Evolutionary conservation across 2,888 invertebrate genomes (phyloP).

Genomic region (Drosophila subquinaria): DNA sequence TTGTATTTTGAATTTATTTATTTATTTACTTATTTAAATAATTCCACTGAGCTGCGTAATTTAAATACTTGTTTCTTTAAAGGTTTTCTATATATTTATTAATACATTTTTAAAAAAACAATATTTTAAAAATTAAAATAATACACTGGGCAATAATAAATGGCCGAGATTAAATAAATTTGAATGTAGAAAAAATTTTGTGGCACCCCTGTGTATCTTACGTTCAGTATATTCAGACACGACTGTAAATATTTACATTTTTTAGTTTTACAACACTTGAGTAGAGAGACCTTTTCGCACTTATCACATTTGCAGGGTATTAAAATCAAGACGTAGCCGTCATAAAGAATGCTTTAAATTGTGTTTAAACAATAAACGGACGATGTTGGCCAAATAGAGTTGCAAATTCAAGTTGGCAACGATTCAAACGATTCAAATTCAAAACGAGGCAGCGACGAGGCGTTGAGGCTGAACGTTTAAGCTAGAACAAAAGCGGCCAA

Average conservation of each 20-base stretch:
- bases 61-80: neutral
- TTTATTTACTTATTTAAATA: neutral
- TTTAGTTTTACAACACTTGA: no score
- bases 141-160: no score
- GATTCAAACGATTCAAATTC: constrained; percentile 26
- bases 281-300: neutral
- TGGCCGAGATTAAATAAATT: no score
- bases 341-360: constrained; percentile 58
- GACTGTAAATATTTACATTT: no score
- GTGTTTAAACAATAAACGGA: constrained; percentile 46
- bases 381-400: constrained; percentile 67
- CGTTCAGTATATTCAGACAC: no score
- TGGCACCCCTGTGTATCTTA: no score
- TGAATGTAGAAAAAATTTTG: no score
- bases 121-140: no score
- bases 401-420: constrained; percentile 46
- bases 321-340: constrained; percentile 51
- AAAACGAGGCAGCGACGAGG: constrained; percentile 58
- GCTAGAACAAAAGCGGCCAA: constrained; percentile 67
- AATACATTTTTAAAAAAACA: no score
- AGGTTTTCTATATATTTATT: neutral
- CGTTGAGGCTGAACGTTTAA: constrained; percentile 59
- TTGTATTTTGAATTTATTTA: no score
- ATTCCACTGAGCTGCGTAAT: neutral
- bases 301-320: constrained; percentile 11